Evolutionary conservation across 2,113 vertebrate genomes (phyloP).

Genomic region (Daubentonia madagascariensis): DNA sequence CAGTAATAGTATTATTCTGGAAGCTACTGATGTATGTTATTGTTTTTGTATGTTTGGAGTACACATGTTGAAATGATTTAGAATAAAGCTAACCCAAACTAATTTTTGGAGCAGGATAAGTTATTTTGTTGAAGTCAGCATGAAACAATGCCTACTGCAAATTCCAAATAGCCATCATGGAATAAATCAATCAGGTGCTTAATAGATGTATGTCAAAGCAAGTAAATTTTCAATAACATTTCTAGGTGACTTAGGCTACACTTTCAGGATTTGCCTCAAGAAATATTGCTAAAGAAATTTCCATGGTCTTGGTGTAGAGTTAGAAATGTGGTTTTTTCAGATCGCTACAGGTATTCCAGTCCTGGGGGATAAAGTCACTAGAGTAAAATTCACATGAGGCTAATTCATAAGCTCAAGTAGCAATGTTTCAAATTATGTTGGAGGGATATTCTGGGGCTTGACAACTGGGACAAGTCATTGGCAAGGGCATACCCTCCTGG

Average conservation of each 20-base stretch:
- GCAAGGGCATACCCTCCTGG: conserved; percentile 65
- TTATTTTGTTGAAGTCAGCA: neutral
- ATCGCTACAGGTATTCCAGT: neutral
- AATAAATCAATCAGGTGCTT: neutral
- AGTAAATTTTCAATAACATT: neutral
- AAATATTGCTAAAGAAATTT: conserved; percentile 25
- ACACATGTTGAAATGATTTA: neutral
- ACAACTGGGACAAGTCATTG: conserved; percentile 67
- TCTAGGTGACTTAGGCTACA: neutral
- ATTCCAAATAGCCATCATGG: neutral
- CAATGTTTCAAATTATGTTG: conserved; percentile 42
- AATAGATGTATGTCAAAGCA: neutral
- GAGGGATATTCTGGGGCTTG: conserved; percentile 28
- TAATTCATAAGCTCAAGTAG: conserved; percentile 23
- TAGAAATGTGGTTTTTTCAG: neutral
- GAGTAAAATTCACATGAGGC: conserved; percentile 55
- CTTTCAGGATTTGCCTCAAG: neutral
- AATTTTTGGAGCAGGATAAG: neutral
- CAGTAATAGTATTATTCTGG: neutral
- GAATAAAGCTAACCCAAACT: neutral
- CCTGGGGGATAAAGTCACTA: neutral
- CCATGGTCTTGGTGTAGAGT: neutral
- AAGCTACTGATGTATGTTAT: neutral
- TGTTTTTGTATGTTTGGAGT: neutral
- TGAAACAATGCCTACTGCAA: neutral